Conservation (phyloP, 2,797 vertebrate genomes). For the Balearica regulorum region DNA sequence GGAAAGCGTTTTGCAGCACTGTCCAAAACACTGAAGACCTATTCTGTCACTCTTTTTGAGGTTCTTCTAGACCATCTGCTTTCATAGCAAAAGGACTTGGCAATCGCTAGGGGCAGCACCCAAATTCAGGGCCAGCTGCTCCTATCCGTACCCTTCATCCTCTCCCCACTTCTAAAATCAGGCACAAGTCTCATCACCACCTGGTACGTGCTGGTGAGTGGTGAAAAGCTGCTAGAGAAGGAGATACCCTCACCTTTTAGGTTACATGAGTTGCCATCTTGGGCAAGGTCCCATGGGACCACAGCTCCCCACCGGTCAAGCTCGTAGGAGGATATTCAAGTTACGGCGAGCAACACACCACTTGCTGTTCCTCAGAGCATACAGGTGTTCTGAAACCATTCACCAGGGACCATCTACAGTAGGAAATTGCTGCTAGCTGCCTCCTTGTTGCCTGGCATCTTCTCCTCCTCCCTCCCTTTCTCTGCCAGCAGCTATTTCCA, state of each 20-base stretch:
- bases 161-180: not conserved
- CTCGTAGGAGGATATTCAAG: not conserved
- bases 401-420: not conserved
- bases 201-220: not conserved
- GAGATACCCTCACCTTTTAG: not conserved
- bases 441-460: not conserved
- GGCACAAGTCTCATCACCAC: not conserved
- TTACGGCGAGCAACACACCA: not conserved
- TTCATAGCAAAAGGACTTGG: not conserved
- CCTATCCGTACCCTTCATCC: not conserved
- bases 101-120: accelerated
- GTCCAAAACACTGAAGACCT: not conserved
- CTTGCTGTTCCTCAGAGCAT: not conserved
- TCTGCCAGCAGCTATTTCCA: not conserved
- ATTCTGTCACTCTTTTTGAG: accelerated
- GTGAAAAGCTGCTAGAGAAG: not conserved
- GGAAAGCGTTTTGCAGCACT: not conserved
- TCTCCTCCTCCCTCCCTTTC: not conserved
- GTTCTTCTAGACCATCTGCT: not conserved
- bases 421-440: not conserved
- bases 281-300: not conserved
- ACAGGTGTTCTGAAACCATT: not conserved
- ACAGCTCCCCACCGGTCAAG: not conserved
- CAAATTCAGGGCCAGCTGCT: not conserved
- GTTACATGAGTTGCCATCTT: not conserved